These are phyloP conservation scores for Lophotriccus pileatus DNA, from an alignment of 2,797 vertebrate species.

Conservation along the genomic window DNA sequence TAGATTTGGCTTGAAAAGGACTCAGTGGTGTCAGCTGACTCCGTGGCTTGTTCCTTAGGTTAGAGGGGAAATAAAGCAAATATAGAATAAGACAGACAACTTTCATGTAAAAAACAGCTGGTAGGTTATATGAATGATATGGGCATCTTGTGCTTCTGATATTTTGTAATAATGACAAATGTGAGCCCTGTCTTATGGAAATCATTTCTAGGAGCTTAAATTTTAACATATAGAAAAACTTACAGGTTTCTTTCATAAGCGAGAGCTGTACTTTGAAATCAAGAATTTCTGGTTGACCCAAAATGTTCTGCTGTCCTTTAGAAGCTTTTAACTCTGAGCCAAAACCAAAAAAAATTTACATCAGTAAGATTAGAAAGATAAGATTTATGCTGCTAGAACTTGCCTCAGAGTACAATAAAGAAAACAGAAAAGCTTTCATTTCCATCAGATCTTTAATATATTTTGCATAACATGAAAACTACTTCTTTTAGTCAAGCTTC, in stretches of 20 bases:
- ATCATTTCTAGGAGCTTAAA: not conserved
- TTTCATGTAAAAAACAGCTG: not conserved
- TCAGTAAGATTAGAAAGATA: slow-evolving; percentile 1
- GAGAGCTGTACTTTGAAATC: not conserved
- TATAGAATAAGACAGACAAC: not conserved
- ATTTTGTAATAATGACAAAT: not conserved
- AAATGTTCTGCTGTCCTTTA: not conserved
- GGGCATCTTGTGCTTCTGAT: not conserved
- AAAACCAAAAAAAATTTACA: not conserved
- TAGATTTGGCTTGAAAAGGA: not conserved
- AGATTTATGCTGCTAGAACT: not conserved
- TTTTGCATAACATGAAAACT: not conserved
- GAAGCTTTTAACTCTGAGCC: not conserved
- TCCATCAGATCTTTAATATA: not conserved
- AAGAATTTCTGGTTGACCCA: not conserved
- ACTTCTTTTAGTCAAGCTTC: not conserved
- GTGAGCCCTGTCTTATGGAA: not conserved
- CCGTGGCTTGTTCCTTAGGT: not conserved
- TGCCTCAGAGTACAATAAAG: not conserved
- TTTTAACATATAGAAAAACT: not conserved
- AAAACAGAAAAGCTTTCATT: not conserved
- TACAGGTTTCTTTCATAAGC: not conserved
- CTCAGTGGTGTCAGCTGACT: not conserved
- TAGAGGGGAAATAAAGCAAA: not conserved
- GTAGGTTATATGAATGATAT: not conserved